Base-by-base conservation (phyloP, 1,140 invertebrate species). In the Bombus sylvicola region DNA sequence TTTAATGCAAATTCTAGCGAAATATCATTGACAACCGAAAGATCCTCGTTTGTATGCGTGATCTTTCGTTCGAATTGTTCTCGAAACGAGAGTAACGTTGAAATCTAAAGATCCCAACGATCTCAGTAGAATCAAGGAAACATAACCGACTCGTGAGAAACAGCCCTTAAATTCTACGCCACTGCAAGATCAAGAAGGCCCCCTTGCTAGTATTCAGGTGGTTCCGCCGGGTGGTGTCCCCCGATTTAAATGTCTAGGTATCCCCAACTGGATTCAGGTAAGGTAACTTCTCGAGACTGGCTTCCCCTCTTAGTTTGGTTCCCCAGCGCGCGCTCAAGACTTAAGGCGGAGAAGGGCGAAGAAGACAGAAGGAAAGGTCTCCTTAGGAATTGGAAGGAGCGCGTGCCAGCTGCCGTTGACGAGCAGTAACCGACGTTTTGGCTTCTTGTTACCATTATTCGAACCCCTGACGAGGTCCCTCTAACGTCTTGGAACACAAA, bases 381-480 rank as follows among this genome's bases (percentile, higher is more conserved):
- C 89, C 93, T 94, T 92, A 88, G 84, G 92, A 91, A 83, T 81
- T 66, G 80, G 81, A 83, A 91, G 85, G 88, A 90, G 94, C 94
- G 94, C 95, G 95, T 95, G 95, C 94, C 95, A 95, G 94, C 95
- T 95, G 95, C 93, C 91, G 91, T 88, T 86, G 87, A 13, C 94
- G 87, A 94, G 93, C 94, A 93, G 93, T 95, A 95, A 95, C 95
- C 94, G 95, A 94, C 95, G 90, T 95, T 95, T 95, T 93, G 93
- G 94, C 94, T 94, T 95, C 93, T 94, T 93, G 91, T 92, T 90
- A 90, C 89, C 90, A 94, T 94, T 95, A 92, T 94, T 89, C 66
- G 83, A 4, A 79, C 77, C 90, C 84, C 90, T 71, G 43, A 10
- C 64, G 66, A 88, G 76, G 81, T 77, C 81, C 77, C 87, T 88